phyloP scores from a whole-genome alignment of 1,140 invertebrate species.

The Drosophila pallidifrons region DNA sequence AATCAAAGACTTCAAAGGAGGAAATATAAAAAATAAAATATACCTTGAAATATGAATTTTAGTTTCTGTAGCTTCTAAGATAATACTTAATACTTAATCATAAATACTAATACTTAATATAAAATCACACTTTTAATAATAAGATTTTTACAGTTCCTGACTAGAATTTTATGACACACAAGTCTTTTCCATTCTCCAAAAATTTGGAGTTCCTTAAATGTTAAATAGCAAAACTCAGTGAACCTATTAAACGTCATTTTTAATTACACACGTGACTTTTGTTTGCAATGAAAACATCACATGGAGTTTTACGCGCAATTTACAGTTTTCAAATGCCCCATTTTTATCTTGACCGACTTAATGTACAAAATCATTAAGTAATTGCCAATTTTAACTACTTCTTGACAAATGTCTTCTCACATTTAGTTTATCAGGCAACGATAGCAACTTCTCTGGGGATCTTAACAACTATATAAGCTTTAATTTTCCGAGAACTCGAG shows the following conservation, averaged over 20 bases:
- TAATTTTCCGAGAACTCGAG: not conserved
- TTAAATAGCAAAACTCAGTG: not conserved
- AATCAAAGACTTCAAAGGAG: too few species aligned
- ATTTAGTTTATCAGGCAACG: slow-evolving; percentile 6
- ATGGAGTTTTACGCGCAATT: not conserved
- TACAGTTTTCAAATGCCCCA: not conserved
- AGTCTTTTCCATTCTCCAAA: too few species aligned
- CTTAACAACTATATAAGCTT: slow-evolving; percentile 34
- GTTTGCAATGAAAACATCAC: not conserved
- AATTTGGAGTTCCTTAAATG: too few species aligned
- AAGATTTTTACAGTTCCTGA: too few species aligned
- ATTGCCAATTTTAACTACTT: not conserved
- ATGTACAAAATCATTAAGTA: slow-evolving; percentile 42
- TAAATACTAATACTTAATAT: too few species aligned
- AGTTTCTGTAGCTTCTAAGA: too few species aligned
- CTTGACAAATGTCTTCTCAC: not conserved
- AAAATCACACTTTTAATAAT: too few species aligned
- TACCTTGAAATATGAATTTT: too few species aligned
- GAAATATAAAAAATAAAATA: too few species aligned
- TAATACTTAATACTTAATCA: too few species aligned
- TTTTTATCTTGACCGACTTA: slow-evolving; percentile 8
- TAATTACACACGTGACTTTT: too few species aligned
- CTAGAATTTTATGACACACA: too few species aligned
- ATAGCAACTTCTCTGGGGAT: not conserved
- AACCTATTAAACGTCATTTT: not conserved